These are phyloP conservation scores for Magallana ariakensis DNA, from an alignment of 1,140 invertebrate species.

Conservation along the genomic window DNA sequence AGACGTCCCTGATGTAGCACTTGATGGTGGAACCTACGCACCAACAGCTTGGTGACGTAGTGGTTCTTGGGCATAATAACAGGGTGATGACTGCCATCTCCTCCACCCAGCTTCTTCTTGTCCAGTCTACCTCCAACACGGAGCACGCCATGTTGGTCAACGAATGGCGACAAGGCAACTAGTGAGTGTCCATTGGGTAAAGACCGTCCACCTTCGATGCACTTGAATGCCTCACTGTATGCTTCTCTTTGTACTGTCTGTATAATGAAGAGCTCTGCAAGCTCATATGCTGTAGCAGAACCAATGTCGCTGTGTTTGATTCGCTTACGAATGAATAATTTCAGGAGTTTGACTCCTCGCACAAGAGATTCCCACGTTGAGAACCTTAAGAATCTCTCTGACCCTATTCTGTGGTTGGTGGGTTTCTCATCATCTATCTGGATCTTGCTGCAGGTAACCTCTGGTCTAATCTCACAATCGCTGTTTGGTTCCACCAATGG, in stretches of 20 bases:
- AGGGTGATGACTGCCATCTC: not conserved
- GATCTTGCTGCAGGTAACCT: not conserved
- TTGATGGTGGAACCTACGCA: not conserved
- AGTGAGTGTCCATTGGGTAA: not conserved
- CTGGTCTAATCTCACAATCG: slow-evolving; percentile 18
- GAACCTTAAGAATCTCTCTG: slow-evolving; percentile 43
- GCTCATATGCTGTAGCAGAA: not conserved
- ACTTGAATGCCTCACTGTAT: not conserved
- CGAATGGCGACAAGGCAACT: not conserved
- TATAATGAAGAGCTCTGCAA: not conserved
- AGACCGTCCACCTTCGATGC: not conserved
- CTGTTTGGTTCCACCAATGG: not conserved
- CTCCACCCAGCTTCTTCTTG: not conserved
- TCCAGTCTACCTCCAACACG: not conserved
- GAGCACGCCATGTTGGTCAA: slow-evolving; percentile 7
- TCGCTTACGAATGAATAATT: not conserved
- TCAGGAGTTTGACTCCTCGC: not conserved
- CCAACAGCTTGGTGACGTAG: not conserved
- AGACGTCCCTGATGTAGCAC: slow-evolving; percentile 9
- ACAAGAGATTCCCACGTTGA: slow-evolving; percentile 39
- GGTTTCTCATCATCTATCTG: not conserved
- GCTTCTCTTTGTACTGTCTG: not conserved
- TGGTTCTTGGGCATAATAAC: slow-evolving; percentile 21
- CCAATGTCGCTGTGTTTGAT: not conserved
- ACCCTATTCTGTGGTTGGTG: not conserved